A percentile compares a stretch with the other conserved stretches of the same genome.
Evolutionary conservation across 2,797 vertebrate species (phyloP).

Genomic region (Chelmon rostratus): DNA sequence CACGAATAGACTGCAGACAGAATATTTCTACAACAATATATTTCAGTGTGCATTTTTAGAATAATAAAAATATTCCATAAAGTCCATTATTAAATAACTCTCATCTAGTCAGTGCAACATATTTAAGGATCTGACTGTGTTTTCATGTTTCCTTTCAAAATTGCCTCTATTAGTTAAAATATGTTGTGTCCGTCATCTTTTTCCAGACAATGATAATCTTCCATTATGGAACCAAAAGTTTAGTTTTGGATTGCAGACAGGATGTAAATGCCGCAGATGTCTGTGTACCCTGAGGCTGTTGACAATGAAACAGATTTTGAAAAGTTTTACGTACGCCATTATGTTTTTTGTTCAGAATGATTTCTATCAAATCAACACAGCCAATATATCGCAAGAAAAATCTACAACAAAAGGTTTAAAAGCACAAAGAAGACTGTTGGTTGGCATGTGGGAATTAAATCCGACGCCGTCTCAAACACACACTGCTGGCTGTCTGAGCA

Average conservation of each 20-base stretch:
- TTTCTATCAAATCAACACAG: not conserved
- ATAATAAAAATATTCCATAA: not conserved
- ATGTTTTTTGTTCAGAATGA: not conserved
- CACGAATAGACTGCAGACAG: too few species aligned
- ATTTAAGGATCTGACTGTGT: not conserved
- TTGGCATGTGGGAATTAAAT: conserved; percentile 1
- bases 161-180: not conserved
- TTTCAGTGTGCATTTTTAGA: not conserved
- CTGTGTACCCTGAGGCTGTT: not conserved
- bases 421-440: conserved; percentile 5
- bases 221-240: not conserved
- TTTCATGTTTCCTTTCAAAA: not conserved
- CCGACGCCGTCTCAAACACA: conserved; percentile 11
- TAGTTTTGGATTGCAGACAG: not conserved
- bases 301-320: not conserved
- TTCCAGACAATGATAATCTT: not conserved
- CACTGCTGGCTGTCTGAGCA: not conserved
- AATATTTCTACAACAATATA: too few species aligned
- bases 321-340: not conserved
- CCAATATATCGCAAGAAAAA: not conserved
- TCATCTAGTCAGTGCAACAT: not conserved
- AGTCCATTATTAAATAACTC: not conserved
- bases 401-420: not conserved
- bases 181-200: not conserved
- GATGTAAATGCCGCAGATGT: not conserved